These are phyloP conservation scores for Peromyscus attwateri DNA, from an alignment of 2,797 vertebrate species.

Conservation along the genomic window DNA sequence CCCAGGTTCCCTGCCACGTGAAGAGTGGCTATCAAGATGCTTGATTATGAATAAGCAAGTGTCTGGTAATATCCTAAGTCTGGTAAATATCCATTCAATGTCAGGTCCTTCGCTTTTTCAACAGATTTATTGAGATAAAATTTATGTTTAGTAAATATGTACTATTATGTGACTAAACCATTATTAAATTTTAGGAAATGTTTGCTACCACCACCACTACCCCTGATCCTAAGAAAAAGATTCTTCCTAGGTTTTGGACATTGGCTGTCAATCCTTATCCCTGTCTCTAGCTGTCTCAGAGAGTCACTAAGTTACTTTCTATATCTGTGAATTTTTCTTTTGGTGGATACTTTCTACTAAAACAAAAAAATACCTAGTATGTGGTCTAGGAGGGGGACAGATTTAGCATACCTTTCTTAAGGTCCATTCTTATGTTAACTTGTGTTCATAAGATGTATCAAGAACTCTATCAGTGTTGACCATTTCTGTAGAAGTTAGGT, in stretches of 20 bases:
- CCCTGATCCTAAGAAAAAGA: neutral
- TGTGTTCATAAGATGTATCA: neutral
- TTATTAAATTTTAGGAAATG: neutral
- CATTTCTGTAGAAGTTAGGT: slow-evolving; percentile 33
- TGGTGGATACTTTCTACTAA: neutral
- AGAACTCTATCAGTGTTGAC: neutral
- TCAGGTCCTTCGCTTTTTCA: neutral
- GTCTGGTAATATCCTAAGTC: neutral
- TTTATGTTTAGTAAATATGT: neutral
- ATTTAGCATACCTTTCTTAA: neutral
- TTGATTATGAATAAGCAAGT: neutral
- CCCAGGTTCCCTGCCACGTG: neutral
- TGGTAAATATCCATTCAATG: neutral
- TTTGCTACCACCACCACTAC: neutral
- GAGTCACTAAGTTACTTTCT: neutral
- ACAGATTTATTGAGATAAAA: neutral
- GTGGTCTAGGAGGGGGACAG: rapidly evolving
- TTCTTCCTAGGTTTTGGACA: neutral
- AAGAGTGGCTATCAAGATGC: neutral
- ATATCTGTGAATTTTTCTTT: neutral
- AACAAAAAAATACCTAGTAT: too few relatives aligned
- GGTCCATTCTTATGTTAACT: too few relatives aligned
- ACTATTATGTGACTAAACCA: neutral
- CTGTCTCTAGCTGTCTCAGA: neutral
- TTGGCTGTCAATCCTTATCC: neutral